These are phyloP conservation scores for Thunnus thynnus DNA, from an alignment of 2,113 vertebrate species.

Conservation along the genomic window DNA sequence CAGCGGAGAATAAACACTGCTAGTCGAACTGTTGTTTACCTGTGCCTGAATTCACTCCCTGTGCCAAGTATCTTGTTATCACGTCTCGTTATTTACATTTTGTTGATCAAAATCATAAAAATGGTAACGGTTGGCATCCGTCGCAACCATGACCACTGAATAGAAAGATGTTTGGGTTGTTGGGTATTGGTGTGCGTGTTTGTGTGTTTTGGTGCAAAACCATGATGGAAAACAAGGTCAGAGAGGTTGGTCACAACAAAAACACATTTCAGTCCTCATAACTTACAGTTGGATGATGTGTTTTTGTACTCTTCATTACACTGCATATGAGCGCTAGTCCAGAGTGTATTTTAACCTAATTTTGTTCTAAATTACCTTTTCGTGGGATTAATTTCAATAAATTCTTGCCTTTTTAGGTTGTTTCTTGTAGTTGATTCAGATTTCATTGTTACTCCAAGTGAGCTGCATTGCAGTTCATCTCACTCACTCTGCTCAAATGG, in stretches of 20 bases:
- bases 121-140: background rate
- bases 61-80: background rate
- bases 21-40: background rate
- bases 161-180: too few species aligned
- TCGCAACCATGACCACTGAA: too few species aligned
- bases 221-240: background rate
- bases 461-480: too few species aligned
- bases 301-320: background rate
- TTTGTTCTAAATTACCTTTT: background rate
- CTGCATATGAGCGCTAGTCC: background rate
- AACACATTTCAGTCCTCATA: background rate
- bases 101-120: background rate
- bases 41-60: background rate
- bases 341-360: background rate
- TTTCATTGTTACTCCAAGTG: background rate
- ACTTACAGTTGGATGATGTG: background rate
- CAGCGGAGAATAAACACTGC: background rate
- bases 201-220: background rate
- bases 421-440: constrained; percentile 5
- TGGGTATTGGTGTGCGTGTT: too few species aligned
- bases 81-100: background rate
- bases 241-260: too few species aligned
- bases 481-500: background rate
- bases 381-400: background rate
- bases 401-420: background rate